Evolutionary conservation across 2,113 vertebrate genomes (phyloP).

Genomic region (Labrus mixtus): DNA sequence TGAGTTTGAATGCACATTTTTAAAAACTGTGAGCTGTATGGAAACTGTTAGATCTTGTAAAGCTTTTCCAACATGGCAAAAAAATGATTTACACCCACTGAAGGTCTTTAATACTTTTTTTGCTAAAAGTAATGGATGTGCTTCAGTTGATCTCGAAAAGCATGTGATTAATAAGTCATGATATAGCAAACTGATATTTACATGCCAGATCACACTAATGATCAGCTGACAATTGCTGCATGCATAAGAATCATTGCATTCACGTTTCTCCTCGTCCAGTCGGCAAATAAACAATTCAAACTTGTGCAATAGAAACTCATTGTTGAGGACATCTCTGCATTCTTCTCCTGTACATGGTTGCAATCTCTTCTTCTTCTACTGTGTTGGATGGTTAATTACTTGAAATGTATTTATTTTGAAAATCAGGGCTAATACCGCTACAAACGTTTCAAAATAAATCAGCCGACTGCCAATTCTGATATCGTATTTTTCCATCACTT

Average conservation of each 20-base stretch:
- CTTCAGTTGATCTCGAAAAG: not conserved
- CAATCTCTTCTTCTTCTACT: not conserved
- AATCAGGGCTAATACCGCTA: not conserved
- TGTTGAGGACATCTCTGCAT: too few species aligned
- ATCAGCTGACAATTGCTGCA: not conserved
- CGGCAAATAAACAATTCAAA: not conserved
- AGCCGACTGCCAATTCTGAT: too few species aligned
- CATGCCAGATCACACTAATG: not conserved
- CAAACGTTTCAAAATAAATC: not conserved
- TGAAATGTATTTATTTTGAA: not conserved
- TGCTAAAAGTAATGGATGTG: too few species aligned
- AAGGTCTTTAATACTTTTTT: too few species aligned
- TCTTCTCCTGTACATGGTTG: not conserved
- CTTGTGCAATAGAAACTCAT: not conserved
- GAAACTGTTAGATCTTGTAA: not conserved
- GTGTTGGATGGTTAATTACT: not conserved
- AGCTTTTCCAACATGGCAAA: not conserved
- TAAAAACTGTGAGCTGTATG: not conserved
- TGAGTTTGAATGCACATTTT: too few species aligned
- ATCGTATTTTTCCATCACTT: too few species aligned
- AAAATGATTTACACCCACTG: too few species aligned
- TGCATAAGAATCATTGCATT: not conserved
- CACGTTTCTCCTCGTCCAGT: not conserved
- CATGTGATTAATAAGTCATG: not conserved
- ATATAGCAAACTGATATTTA: not conserved